Evolutionary conservation across 2,797 vertebrate genomes (phyloP).

Genomic region (Rhinichthys osculus): DNA sequence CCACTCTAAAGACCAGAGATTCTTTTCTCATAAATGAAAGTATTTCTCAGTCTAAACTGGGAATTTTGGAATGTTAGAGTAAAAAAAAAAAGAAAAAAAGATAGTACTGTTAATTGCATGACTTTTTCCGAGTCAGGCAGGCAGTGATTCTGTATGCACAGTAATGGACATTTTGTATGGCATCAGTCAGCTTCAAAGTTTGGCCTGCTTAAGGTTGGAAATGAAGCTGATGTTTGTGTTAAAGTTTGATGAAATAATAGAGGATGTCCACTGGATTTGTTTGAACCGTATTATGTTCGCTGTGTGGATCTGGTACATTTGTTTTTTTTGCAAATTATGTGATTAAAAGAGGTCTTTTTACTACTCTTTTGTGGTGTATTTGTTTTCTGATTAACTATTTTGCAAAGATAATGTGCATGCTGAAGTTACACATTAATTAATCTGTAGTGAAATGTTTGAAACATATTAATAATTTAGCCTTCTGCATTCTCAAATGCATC

Average conservation of each 20-base stretch:
- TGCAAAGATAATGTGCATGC: background rate
- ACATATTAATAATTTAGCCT: background rate
- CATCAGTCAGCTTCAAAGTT: slow-evolving; percentile 1
- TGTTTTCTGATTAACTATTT: background rate
- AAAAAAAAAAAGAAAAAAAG: background rate
- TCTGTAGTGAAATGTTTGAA: background rate
- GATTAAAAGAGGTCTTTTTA: slow-evolving; percentile 74
- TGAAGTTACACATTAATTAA: background rate
- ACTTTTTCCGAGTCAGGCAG: slow-evolving; percentile 10
- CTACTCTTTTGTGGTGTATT: slow-evolving; percentile 51
- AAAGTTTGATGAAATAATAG: slow-evolving; percentile 20
- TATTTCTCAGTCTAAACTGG: slow-evolving; percentile 41
- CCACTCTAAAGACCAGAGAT: slow-evolving; percentile 53
- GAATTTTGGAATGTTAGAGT: slow-evolving; percentile 26
- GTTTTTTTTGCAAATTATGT: slow-evolving; percentile 70
- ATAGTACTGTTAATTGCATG: slow-evolving; percentile 33
- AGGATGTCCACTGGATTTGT: slow-evolving; percentile 30
- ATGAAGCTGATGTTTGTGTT: slow-evolving; percentile 24
- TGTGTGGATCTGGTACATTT: slow-evolving; percentile 40
- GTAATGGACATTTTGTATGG: slow-evolving; percentile 30
- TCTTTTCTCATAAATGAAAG: slow-evolving; percentile 44
- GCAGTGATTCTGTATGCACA: slow-evolving; percentile 42
- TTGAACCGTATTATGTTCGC: slow-evolving; percentile 11
- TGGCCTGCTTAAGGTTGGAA: slow-evolving; percentile 20
- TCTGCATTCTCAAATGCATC: background rate